These are phyloP conservation scores for Zosterops pallidus DNA, from an alignment of 2,113 vertebrate species.

Conservation along the genomic window DNA sequence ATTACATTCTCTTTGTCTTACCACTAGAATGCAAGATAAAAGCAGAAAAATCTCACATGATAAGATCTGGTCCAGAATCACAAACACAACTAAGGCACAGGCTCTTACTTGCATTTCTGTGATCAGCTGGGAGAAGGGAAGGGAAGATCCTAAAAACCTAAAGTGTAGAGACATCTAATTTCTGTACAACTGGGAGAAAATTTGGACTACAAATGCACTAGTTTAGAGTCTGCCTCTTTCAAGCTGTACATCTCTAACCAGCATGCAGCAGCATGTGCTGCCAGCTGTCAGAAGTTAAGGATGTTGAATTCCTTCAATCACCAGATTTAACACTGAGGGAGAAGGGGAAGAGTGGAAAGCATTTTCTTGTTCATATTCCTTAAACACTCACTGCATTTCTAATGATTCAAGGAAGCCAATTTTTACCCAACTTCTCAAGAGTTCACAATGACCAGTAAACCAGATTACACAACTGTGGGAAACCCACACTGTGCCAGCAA, in stretches of 20 bases:
- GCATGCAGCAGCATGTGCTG: neutral
- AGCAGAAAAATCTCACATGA: neutral
- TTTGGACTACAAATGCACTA: neutral
- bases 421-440: neutral
- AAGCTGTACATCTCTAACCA: neutral
- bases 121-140: neutral
- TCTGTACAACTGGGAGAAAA: neutral
- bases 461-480: conserved; percentile 45
- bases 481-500: neutral
- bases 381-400: neutral
- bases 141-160: neutral
- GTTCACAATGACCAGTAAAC: neutral
- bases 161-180: neutral
- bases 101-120: neutral
- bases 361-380: neutral
- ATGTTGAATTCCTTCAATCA: neutral
- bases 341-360: neutral
- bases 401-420: neutral
- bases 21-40: neutral
- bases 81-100: neutral
- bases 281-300: neutral
- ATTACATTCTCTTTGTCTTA: neutral
- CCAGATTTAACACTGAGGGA: neutral
- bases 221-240: neutral
- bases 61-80: neutral